These are phyloP conservation scores for Zygothrica quintamaculata DNA, from an alignment of 2,888 invertebrate genomes.

Conservation along the genomic window DNA sequence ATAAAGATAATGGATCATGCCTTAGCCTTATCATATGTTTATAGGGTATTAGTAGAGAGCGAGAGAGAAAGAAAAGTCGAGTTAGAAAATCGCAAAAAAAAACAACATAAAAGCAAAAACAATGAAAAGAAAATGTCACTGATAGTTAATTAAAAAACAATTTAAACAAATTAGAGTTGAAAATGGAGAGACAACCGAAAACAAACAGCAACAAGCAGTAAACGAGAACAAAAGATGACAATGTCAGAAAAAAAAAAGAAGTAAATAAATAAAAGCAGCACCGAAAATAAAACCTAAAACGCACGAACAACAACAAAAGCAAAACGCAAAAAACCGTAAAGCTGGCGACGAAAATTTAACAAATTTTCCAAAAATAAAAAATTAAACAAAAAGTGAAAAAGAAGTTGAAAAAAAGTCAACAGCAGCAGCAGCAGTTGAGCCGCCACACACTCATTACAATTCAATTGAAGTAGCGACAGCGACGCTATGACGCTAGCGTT, in stretches of 20 bases:
- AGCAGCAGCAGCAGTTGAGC: slow-evolving; percentile 31
- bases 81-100: slow-evolving; percentile 38
- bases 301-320: slow-evolving; percentile 57
- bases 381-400: slow-evolving; percentile 24
- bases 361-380: slow-evolving; percentile 66
- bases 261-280: slow-evolving; percentile 31
- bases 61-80: slow-evolving; percentile 9
- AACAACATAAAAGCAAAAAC: too few relatives aligned
- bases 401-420: slow-evolving; percentile 29
- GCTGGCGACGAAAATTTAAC: slow-evolving; percentile 79
- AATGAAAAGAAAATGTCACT: slow-evolving; percentile 71
- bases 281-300: slow-evolving; percentile 52
- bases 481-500: slow-evolving; percentile 33
- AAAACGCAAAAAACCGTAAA: slow-evolving; percentile 67
- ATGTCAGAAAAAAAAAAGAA: slow-evolving; percentile 38
- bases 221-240: slow-evolving; percentile 32
- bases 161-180: slow-evolving; percentile 79
- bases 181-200: slow-evolving; percentile 38
- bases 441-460: slow-evolving; percentile 71
- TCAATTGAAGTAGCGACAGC: slow-evolving; percentile 69
- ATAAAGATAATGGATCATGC: too few relatives aligned
- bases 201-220: slow-evolving; percentile 14
- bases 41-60: not conserved
- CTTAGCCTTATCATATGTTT: too few relatives aligned
- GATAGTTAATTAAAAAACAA: slow-evolving; percentile 81